Evolutionary conservation across 2,888 invertebrate genomes (phyloP), one percentile per base, ranked within the genome.

Genomic region (Latheticus oryzae): DNA sequence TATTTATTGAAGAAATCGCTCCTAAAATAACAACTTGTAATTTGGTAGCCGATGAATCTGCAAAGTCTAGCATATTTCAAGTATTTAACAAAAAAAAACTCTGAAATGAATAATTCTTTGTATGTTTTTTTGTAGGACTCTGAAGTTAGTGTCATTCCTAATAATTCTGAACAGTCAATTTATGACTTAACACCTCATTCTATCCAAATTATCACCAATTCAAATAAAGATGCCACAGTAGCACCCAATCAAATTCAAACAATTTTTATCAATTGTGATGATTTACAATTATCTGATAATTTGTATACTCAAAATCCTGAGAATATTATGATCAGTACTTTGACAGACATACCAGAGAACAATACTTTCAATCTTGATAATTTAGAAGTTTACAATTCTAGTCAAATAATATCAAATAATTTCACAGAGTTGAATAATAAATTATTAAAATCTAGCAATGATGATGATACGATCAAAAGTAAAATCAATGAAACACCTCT

Each of bases 291-390:
- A 3, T 24, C 50, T 5, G 58, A 62, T 15, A 58, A 53, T 23
- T 17, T 66, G 17, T 52, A 54, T 35, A 17, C 60, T 5, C 48
- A 57, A 37, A 45, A 16, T 11, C 50, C 60, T 11, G 72, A 72
- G 53, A 63, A 70, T 3, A 45, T 70, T 9, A 45, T 73, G 3
- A 57, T 71, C 30, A 69, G 68, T 24, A 38, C 65, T 13, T 58
- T 71, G 12, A 61, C 54, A 15, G 71, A 72, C 42, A 57, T 72
- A 5, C 70, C 68, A 66, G 71, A 72, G 16, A 51, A 62, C 2
- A 62, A 67, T 9, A 51, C 73, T 5, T 71, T 73, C 38, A 64
- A 64, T 40, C 58, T 64, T 5, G 64, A 52, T 4, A n/a, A n/a
- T n/a, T n/a, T n/a, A 2, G 45, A 53, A 42, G 11, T 43, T 8